phyloP scores from a whole-genome alignment of 2,113 vertebrate species.

The Pedionomus torquatus region DNA sequence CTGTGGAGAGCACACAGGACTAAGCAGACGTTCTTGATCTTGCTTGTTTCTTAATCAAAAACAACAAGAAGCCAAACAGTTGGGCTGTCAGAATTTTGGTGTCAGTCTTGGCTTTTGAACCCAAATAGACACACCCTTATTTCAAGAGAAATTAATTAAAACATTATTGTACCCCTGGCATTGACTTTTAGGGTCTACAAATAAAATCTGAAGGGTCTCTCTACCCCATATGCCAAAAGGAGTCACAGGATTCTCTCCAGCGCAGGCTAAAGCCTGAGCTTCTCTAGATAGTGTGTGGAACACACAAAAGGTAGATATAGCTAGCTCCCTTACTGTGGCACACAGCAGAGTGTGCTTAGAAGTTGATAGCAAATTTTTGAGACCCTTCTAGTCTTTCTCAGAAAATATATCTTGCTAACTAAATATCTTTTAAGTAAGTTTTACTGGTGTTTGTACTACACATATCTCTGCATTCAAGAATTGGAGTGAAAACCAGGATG shows the following conservation, averaged over 20 bases:
- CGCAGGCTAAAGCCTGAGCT: not conserved
- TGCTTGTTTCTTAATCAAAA: not conserved
- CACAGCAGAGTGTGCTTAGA: not conserved
- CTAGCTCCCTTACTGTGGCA: not conserved
- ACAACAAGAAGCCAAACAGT: not conserved
- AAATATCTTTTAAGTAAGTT: not conserved
- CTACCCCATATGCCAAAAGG: not conserved
- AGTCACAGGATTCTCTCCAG: not conserved
- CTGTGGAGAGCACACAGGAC: not conserved
- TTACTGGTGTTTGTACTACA: not conserved
- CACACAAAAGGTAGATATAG: not conserved
- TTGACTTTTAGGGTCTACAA: not conserved
- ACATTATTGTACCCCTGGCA: not conserved
- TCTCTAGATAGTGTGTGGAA: not conserved
- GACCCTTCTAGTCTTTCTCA: not conserved
- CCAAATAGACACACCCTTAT: not conserved
- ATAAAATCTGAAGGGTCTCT: not conserved
- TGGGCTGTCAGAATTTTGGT: not conserved
- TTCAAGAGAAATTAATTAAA: not conserved
- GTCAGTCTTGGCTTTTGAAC: not conserved
- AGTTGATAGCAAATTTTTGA: not conserved
- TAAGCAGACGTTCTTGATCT: not conserved
- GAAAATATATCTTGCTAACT: not conserved
- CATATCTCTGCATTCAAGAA: not conserved
- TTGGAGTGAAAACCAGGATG: not conserved